A percentile compares a stretch with the other conserved stretches of the same genome.
Conservation (phyloP, 2,113 vertebrate genomes). For the Phoxinus phoxinus region DNA sequence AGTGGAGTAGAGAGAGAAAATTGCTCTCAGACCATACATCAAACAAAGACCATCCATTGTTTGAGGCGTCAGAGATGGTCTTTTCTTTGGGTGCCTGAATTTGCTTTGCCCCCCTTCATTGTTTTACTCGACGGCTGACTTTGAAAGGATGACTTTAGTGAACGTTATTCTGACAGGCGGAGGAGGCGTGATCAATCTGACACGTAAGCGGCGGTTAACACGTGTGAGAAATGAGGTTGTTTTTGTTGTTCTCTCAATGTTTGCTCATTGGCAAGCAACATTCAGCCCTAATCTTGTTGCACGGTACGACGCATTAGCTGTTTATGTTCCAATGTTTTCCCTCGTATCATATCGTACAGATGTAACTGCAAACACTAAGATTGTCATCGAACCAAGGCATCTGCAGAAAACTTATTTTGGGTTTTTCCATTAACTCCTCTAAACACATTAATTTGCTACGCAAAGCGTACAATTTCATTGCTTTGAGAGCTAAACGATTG, state of each 20-base stretch:
- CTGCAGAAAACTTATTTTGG: conserved; percentile 27
- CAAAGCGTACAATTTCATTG: conserved; percentile 3
- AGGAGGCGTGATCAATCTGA: not conserved
- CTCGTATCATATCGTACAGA: not conserved
- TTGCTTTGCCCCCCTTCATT: conserved; percentile 5
- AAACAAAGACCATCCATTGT: conserved; percentile 32
- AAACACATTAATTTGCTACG: conserved; percentile 24
- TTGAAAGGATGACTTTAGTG: conserved; percentile 46
- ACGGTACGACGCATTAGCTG: not conserved
- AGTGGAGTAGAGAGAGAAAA: conserved; percentile 25
- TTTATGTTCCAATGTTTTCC: not conserved
- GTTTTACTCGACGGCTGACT: not conserved
- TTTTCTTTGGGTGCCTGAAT: conserved; percentile 30
- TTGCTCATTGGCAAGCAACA: conserved; percentile 1
- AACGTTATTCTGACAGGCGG: conserved; percentile 3
- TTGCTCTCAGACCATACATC: conserved; percentile 16
- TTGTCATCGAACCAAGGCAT: not conserved
- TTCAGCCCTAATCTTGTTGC: not conserved
- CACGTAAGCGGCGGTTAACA: conserved; percentile 15
- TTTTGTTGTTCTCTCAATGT: conserved; percentile 33
- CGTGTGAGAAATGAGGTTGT: conserved; percentile 16
- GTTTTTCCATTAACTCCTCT: conserved; percentile 14
- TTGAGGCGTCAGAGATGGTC: conserved; percentile 24
- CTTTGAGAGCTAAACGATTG: conserved; percentile 28
- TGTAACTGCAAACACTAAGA: not conserved